These are phyloP conservation scores for Helarctos malayanus DNA, from an alignment of 2,797 vertebrate species.

Conservation along the genomic window DNA sequence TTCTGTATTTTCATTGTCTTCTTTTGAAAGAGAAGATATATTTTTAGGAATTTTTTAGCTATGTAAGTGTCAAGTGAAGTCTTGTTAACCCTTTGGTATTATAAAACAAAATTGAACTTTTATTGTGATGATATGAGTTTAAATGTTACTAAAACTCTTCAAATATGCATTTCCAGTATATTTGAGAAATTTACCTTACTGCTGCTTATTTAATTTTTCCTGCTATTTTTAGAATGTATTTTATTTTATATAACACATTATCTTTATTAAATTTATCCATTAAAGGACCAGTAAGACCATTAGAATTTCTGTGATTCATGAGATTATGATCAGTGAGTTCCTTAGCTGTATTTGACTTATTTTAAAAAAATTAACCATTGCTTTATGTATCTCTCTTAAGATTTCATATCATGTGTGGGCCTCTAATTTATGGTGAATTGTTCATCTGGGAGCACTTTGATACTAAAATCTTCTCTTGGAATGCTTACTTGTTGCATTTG, in stretches of 20 bases:
- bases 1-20: background rate
- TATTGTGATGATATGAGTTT: background rate
- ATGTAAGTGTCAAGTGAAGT: background rate
- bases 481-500: conserved; percentile 33
- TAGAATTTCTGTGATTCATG: background rate
- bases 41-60: background rate
- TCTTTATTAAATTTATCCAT: conserved; percentile 16
- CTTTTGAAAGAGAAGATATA: conserved; percentile 1
- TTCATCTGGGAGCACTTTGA: background rate
- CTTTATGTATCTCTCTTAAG: background rate
- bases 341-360: background rate
- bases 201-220: background rate
- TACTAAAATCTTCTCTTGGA: background rate
- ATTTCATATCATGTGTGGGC: background rate
- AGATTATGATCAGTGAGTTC: background rate
- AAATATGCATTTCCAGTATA: background rate
- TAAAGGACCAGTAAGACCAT: background rate
- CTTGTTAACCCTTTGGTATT: conserved; percentile 46
- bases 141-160: conserved; percentile 29
- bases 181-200: conserved; percentile 38
- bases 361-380: background rate
- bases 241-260: background rate
- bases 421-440: background rate
- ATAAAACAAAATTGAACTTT: conserved; percentile 53
- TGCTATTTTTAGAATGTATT: conserved; percentile 58